A percentile compares a stretch with the other conserved stretches of the same genome.
These are phyloP conservation scores for Poeciliopsis presidionis DNA, from an alignment of 2,797 vertebrate species.

Conservation along the genomic window DNA sequence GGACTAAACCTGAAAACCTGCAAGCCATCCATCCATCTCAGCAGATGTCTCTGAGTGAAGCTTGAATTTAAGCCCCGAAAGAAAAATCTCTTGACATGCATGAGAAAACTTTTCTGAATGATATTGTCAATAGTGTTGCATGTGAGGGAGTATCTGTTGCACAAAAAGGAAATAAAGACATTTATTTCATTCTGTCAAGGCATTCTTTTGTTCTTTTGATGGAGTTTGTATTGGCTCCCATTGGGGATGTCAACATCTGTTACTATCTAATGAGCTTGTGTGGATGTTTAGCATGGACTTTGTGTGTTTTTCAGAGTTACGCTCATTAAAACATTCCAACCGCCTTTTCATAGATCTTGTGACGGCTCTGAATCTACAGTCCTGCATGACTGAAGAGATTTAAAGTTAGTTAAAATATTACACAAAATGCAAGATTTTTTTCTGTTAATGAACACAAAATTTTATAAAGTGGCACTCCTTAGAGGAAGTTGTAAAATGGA, in stretches of 20 bases:
- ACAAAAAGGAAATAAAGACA: slow-evolving; percentile 36
- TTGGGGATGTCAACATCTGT: slow-evolving; percentile 45
- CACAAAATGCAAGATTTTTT: neutral
- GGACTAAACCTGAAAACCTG: slow-evolving; percentile 2
- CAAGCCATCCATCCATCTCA: slow-evolving; percentile 13
- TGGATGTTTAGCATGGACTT: slow-evolving; percentile 26
- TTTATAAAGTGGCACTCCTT: neutral
- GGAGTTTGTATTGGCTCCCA: slow-evolving; percentile 57
- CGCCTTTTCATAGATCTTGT: slow-evolving; percentile 13
- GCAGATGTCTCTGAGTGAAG: slow-evolving; percentile 3
- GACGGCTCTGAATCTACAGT: slow-evolving; percentile 14
- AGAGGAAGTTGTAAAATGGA: neutral
- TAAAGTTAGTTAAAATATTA: neutral
- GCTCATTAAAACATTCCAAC: slow-evolving; percentile 33
- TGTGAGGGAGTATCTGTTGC: slow-evolving; percentile 23
- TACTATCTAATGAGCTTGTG: slow-evolving; percentile 35
- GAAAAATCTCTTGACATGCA: neutral
- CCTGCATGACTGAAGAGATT: slow-evolving; percentile 5
- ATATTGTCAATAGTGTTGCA: slow-evolving; percentile 30
- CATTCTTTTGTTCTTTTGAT: slow-evolving; percentile 30
- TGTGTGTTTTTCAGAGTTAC: slow-evolving; percentile 36
- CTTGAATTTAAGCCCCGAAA: slow-evolving; percentile 14
- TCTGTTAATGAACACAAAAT: neutral
- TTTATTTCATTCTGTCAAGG: slow-evolving; percentile 34
- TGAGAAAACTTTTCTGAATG: neutral